Evolutionary conservation across 2,797 vertebrate species (phyloP), one percentile per base, ranked within the genome.

Genomic region (Chiroxiphia lanceolata): DNA sequence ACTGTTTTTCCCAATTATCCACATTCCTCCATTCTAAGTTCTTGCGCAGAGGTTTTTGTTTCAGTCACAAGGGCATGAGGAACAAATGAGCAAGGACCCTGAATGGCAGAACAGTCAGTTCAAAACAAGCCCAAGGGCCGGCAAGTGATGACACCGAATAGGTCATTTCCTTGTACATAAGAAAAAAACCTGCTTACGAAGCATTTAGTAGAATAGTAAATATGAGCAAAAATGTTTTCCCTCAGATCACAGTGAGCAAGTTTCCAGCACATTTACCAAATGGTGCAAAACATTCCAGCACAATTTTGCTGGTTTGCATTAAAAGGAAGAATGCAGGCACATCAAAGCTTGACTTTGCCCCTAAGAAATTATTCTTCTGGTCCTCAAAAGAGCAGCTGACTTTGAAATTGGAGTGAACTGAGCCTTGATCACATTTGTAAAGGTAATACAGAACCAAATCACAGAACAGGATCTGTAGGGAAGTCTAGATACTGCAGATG

Each of bases 281-380:
- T 29, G 31, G 77, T 14, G 23, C 29, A 87, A 85, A 95, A 78
- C 42, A 80, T 83, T 92, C 64, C 87, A 81, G 34, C 9, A 70
- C 10, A 67, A 69, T 42, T 72, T 92, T 70, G 44, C 88, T 74
- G 83, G 60, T 94, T 92, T 94, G 74, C 64, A 54, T 80, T 89
- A 71, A 65, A 85, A 83, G 45, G 65, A 93, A 80, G 53, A 91
- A 91, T 45, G 54, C 25, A n/a, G 64, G 45, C 21, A 89, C 81
- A 92, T 83, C 91, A 90, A 95, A 94, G 94, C 36, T 47, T 74
- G 82, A 79, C 56, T 75, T 80, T 71, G 94, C 53, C 31, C 2
- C 48, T 76, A 84, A 91, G 89, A 93, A 85, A 90, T 71, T 3
- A 40, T 64, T 71, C 33, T 70, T 87, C 53, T 71, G 78, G 57